Percentiles rank a stretch among this genome's conserved stretches.
phyloP scores from a whole-genome alignment of 2,797 vertebrate species.

The Parauchenoglanis ngamensis region DNA sequence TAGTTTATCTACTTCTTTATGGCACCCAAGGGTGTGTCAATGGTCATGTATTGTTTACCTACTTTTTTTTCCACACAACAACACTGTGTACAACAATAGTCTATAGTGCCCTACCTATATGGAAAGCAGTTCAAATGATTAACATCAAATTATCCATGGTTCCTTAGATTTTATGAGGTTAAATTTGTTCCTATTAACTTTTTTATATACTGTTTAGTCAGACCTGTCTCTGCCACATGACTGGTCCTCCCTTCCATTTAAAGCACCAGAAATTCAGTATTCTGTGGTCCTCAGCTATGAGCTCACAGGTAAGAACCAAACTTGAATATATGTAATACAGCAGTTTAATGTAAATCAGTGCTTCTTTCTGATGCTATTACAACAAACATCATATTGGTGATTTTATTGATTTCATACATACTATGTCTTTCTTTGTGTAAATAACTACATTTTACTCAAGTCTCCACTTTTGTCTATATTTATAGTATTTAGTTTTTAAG shows the following conservation, averaged over 20 bases:
- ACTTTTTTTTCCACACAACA: no score
- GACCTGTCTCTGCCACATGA: neutral
- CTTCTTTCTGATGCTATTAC: neutral
- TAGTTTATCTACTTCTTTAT: no score
- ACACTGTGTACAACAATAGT: no score
- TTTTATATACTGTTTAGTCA: neutral
- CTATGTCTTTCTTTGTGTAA: neutral
- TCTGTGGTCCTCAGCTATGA: neutral
- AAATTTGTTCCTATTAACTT: neutral
- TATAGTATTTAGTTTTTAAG: neutral
- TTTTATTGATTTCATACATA: neutral
- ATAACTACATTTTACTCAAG: neutral
- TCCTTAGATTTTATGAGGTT: neutral
- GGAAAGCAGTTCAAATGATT: neutral
- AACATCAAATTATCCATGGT: neutral
- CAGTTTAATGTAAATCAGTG: neutral
- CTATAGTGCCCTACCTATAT: neutral
- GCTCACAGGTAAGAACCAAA: neutral
- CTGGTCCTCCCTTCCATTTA: neutral
- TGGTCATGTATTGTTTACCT: no score
- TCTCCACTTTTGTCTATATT: neutral
- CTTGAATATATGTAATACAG: neutral
- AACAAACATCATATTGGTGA: neutral
- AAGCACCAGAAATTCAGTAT: neutral
- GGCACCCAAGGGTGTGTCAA: no score